Evolutionary conservation across 2,113 vertebrate species (phyloP).

Genomic region (Tragelaphus buxtoni): DNA sequence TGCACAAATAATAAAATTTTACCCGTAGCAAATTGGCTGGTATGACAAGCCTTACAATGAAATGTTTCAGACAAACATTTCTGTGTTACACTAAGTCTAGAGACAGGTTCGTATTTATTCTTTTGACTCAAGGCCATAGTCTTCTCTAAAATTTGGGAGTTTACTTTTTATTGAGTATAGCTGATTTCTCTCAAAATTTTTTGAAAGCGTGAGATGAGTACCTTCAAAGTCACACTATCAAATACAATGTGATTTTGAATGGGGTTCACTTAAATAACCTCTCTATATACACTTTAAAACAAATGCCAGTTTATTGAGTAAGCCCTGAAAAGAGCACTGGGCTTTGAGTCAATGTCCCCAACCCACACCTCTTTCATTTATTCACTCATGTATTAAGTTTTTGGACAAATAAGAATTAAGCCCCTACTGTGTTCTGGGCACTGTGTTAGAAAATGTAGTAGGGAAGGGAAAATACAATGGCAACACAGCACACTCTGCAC

Average conservation of each 20-base stretch:
- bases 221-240: not conserved
- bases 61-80: not conserved
- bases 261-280: not conserved
- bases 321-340: not conserved
- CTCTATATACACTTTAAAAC: not conserved
- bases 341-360: not conserved
- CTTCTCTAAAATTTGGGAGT: not conserved
- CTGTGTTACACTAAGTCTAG: not conserved
- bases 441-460: not conserved
- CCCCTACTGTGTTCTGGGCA: not conserved
- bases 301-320: not conserved
- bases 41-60: not conserved
- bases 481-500: rapidly evolving
- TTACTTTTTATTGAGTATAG: not conserved
- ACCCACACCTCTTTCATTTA: not conserved
- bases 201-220: not conserved
- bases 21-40: not conserved
- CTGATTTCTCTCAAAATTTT: not conserved
- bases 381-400: not conserved
- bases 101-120: not conserved
- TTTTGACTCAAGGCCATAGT: not conserved
- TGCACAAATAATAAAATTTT: not conserved
- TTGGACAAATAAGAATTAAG: not conserved
- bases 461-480: rapidly evolving
- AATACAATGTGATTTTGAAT: not conserved